Evolutionary conservation across 2,113 vertebrate genomes (phyloP).

Genomic region (Piaya cayana): DNA sequence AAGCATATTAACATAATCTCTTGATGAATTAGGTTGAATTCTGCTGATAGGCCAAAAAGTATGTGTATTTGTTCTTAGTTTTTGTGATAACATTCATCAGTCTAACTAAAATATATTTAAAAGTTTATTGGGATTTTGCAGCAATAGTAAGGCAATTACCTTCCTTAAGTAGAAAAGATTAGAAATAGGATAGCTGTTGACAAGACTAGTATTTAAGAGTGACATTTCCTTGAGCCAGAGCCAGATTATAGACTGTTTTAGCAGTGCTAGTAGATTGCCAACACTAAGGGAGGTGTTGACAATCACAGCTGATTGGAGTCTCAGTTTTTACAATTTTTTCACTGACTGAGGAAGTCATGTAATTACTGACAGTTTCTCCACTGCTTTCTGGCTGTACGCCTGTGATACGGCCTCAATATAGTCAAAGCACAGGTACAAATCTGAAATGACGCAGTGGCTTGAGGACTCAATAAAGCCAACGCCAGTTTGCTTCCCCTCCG

Average conservation of each 20-base stretch:
- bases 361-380: not conserved
- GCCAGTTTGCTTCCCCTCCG: not conserved
- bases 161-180: constrained; percentile 1
- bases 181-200: not conserved
- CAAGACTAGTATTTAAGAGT: not conserved
- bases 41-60: not conserved
- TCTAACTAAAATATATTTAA: not conserved
- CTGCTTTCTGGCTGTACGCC: not conserved
- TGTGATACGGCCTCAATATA: not conserved
- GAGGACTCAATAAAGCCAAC: not conserved
- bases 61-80: not conserved
- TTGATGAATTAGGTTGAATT: not conserved
- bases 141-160: not conserved
- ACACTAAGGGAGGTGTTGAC: constrained; percentile 50
- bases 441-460: not conserved
- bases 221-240: constrained; percentile 35
- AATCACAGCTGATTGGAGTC: constrained; percentile 49
- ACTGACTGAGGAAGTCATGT: not conserved
- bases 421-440: not conserved
- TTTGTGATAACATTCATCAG: not conserved
- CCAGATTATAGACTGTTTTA: constrained; percentile 40
- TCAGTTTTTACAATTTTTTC: constrained; percentile 31
- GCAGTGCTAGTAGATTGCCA: constrained; percentile 26
- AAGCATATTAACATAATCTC: not conserved
- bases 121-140: not conserved